Conservation (phyloP, 1,140 invertebrate species). For the Hypothenemus hampei region DNA sequence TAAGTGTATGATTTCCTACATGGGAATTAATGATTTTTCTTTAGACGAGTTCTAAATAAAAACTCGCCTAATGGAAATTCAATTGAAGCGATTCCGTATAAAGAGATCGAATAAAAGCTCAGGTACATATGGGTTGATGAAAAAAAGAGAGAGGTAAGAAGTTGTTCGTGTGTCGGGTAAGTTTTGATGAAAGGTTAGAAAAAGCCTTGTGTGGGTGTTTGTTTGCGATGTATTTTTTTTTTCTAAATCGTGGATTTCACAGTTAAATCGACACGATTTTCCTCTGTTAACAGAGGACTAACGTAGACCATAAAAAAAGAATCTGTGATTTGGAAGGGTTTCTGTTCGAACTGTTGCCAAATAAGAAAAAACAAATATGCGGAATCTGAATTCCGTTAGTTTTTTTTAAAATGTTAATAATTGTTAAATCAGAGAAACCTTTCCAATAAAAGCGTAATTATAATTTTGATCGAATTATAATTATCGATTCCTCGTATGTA, state of each 20-base stretch:
- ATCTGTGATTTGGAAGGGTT: constrained; percentile 47
- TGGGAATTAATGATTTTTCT: too few relatives aligned
- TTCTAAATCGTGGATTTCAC: constrained; percentile 8
- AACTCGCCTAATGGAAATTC: too few relatives aligned
- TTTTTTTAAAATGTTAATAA: constrained; percentile 29
- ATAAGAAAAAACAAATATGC: too few relatives aligned
- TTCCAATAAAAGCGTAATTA: constrained; percentile 45
- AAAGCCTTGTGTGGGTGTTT: constrained; percentile 38
- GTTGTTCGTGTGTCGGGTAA: constrained; percentile 25
- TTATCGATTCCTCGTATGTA: constrained; percentile 44
- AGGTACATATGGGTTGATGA: constrained; percentile 42
- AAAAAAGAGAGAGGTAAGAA: constrained; percentile 7
- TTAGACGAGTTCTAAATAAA: too few relatives aligned
- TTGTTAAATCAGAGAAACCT: constrained; percentile 37
- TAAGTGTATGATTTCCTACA: too few relatives aligned
- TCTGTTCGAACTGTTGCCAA: constrained; percentile 44
- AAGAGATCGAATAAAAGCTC: constrained; percentile 19
- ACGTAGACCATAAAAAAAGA: constrained; percentile 34
- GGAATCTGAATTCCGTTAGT: constrained; percentile 42
- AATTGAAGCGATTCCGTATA: too few relatives aligned
- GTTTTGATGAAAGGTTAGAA: constrained; percentile 40
- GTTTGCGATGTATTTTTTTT: too few relatives aligned
- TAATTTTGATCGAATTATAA: constrained; percentile 43
- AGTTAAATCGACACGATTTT: constrained; percentile 22
- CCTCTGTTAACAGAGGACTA: constrained; percentile 23